Conservation (phyloP, 2,797 vertebrate genomes). For the Philypnodon macrostomus region DNA sequence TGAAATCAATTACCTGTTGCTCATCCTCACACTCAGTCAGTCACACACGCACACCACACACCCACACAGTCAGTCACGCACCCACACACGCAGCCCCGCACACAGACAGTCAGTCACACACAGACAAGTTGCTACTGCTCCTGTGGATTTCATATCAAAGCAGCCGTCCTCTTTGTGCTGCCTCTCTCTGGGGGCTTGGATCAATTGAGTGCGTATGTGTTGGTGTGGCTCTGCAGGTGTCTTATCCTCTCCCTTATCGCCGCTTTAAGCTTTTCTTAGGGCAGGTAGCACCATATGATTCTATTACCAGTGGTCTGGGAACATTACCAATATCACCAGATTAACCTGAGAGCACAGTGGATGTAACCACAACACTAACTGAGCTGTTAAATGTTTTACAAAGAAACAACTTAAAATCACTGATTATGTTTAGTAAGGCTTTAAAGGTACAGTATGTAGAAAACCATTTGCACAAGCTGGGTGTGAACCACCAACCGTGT, state of each 20-base stretch:
- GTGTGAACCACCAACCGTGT: too few species aligned
- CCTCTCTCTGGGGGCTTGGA: slow-evolving; percentile 25
- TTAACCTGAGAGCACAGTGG: slow-evolving; percentile 45
- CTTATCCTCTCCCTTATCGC: slow-evolving; percentile 28
- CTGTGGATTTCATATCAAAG: slow-evolving; percentile 52
- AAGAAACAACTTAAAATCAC: too few species aligned
- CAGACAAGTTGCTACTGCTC: slow-evolving; percentile 23
- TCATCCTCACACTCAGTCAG: not conserved
- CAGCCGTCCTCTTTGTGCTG: slow-evolving; percentile 30
- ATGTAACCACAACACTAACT: too few species aligned
- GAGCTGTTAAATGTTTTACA: too few species aligned
- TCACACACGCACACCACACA: too few species aligned
- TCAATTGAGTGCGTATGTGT: slow-evolving; percentile 45
- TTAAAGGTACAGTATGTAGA: too few species aligned
- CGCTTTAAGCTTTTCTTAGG: slow-evolving; percentile 22
- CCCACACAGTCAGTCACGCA: not conserved
- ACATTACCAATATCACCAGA: slow-evolving; percentile 48
- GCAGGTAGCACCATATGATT: slow-evolving; percentile 29
- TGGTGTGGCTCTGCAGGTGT: slow-evolving; percentile 31
- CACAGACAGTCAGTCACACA: not conserved
- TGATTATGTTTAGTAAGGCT: too few species aligned
- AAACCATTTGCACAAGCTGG: too few species aligned
- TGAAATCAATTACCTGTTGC: not conserved
- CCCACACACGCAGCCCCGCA: too few species aligned
- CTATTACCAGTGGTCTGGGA: slow-evolving; percentile 38